Evolutionary conservation across 1,140 invertebrate genomes (phyloP).

Genomic region (Drosophila pseudoananassae): DNA sequence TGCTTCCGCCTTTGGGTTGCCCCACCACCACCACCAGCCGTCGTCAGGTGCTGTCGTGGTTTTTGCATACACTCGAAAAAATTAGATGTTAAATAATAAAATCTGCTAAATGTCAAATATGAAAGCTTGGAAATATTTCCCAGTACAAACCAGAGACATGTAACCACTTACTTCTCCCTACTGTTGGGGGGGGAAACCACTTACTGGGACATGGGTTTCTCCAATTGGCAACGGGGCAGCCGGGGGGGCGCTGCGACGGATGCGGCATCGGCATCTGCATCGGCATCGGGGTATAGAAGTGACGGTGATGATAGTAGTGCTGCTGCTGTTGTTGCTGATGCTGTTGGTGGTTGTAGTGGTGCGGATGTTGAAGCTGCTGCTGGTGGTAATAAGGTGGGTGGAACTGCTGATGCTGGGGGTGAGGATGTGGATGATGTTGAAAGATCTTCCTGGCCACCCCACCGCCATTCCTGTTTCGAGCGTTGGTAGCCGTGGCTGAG

Average conservation of each 20-base stretch:
- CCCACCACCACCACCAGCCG: constrained; percentile 23
- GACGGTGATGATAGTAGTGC: constrained; percentile 5
- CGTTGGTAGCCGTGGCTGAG: constrained; percentile 26
- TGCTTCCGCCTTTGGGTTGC: constrained; percentile 72
- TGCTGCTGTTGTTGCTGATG: constrained; percentile 2
- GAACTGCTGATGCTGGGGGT: neutral
- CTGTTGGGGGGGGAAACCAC: constrained; percentile 15
- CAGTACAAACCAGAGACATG: neutral
- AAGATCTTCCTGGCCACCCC: constrained; percentile 32
- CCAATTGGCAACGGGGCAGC: constrained; percentile 20
- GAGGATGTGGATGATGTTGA: constrained; percentile 7
- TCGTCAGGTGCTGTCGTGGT: constrained; percentile 45
- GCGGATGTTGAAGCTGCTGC: neutral
- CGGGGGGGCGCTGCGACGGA: constrained; percentile 15
- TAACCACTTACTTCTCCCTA: neutral
- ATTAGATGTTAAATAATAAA: neutral
- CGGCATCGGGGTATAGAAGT: constrained; percentile 11
- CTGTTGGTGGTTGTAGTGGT: neutral
- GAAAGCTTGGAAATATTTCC: neutral
- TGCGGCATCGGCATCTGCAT: constrained; percentile 13
- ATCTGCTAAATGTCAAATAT: no score
- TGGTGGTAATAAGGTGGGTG: neutral
- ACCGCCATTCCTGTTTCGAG: constrained; percentile 30
- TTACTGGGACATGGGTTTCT: constrained; percentile 56
- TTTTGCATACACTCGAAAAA: constrained; percentile 21